A percentile compares a stretch with the other conserved stretches of the same genome.
phyloP scores from a whole-genome alignment of 2,797 vertebrate genomes.

The Pogoniulus pusillus region DNA sequence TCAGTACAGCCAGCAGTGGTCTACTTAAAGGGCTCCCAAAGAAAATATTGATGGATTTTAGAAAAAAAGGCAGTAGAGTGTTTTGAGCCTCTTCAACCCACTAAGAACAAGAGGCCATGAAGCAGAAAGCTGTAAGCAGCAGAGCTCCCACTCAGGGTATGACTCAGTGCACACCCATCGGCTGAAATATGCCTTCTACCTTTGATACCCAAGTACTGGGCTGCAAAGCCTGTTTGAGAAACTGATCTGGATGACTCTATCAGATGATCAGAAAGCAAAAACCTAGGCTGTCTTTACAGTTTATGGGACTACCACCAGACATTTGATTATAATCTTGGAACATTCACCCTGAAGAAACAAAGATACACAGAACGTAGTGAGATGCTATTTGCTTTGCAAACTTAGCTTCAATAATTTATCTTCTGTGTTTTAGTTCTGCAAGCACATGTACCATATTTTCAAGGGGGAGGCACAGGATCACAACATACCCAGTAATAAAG shows the following conservation, averaged over 20 bases:
- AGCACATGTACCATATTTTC: not conserved
- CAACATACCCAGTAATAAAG: not conserved
- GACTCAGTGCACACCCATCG: rapidly evolving
- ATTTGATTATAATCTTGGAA: not conserved
- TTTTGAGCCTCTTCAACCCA: not conserved
- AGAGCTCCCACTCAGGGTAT: too few relatives aligned
- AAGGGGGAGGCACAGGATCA: not conserved
- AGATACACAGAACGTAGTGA: rapidly evolving
- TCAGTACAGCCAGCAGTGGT: not conserved
- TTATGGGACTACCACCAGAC: not conserved
- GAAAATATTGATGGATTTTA: not conserved
- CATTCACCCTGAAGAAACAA: not conserved
- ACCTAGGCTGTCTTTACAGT: not conserved
- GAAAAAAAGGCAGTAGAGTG: not conserved
- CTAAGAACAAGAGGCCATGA: not conserved
- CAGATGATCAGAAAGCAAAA: not conserved
- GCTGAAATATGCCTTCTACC: not conserved
- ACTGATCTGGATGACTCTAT: not conserved
- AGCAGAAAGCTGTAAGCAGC: not conserved
- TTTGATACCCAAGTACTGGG: not conserved
- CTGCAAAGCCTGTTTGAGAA: not conserved
- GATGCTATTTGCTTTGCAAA: not conserved
- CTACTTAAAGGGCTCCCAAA: not conserved
- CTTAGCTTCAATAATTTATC: not conserved
- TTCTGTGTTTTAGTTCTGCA: not conserved